A percentile compares a stretch with the other conserved stretches of the same genome.
phyloP scores from a whole-genome alignment of 2,113 vertebrate genomes.

The Odobenus rosmarus region DNA sequence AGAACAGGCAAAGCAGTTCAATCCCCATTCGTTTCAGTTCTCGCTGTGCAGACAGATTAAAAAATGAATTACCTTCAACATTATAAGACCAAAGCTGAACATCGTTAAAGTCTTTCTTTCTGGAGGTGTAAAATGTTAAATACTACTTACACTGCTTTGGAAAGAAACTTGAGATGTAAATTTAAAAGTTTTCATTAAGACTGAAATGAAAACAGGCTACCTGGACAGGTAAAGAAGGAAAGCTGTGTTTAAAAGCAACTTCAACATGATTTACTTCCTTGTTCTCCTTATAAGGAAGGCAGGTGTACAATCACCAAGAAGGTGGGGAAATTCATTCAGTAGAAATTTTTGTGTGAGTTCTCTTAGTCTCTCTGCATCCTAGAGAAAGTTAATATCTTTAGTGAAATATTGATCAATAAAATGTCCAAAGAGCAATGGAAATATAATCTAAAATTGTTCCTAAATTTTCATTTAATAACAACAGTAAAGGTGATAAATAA shows the following conservation, averaged over 20 bases:
- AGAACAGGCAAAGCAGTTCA: slow-evolving; percentile 92
- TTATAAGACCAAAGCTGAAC: slow-evolving; percentile 73
- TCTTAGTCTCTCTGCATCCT: slow-evolving; percentile 78
- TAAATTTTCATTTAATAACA: slow-evolving; percentile 33
- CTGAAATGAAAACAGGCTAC: slow-evolving; percentile 85
- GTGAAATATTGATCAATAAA: slow-evolving; percentile 47
- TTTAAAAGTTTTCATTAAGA: slow-evolving; percentile 79
- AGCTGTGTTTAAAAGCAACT: slow-evolving; percentile 81
- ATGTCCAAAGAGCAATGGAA: slow-evolving; percentile 47
- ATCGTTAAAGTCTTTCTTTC: slow-evolving; percentile 69
- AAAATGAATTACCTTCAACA: slow-evolving; percentile 80
- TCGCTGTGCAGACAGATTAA: slow-evolving; percentile 86
- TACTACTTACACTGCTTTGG: slow-evolving; percentile 73
- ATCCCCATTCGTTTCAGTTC: slow-evolving; percentile 97
- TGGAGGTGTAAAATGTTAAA: slow-evolving; percentile 66
- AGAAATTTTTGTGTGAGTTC: slow-evolving; percentile 78
- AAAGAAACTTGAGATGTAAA: slow-evolving; percentile 80
- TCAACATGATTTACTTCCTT: slow-evolving; percentile 93
- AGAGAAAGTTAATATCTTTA: slow-evolving; percentile 71
- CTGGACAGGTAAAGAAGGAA: slow-evolving; percentile 87
- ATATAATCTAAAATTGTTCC: slow-evolving; percentile 30
- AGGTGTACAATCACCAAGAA: slow-evolving; percentile 88
- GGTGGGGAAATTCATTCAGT: slow-evolving; percentile 86
- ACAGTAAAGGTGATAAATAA: slow-evolving; percentile 38
- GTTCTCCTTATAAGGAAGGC: slow-evolving; percentile 91